These are phyloP conservation scores for Chionis minor DNA, from an alignment of 2,113 vertebrate species.

Conservation along the genomic window DNA sequence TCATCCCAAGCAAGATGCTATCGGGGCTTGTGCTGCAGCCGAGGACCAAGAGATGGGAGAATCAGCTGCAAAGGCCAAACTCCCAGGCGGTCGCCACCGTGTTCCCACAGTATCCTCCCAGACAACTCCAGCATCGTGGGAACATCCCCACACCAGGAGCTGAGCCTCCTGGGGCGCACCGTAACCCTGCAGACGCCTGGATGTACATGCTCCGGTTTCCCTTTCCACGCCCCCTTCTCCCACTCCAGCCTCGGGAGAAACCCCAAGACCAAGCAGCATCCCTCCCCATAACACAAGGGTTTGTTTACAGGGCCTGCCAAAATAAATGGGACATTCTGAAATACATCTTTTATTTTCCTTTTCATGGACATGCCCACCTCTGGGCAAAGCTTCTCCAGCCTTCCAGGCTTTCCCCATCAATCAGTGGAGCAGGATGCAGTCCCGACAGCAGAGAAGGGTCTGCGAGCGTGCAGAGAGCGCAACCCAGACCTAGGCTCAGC, in stretches of 20 bases:
- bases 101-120: background rate
- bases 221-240: accelerated
- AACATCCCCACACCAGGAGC: background rate
- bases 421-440: background rate
- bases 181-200: accelerated
- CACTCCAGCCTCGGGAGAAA: background rate
- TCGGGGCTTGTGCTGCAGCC: accelerated
- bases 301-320: background rate
- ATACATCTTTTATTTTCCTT: background rate
- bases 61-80: background rate
- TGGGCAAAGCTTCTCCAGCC: background rate
- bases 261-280: accelerated
- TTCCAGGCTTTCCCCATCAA: accelerated
- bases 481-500: background rate
- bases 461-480: accelerated
- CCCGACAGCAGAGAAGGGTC: accelerated
- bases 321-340: background rate
- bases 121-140: accelerated
- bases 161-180: accelerated
- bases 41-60: background rate
- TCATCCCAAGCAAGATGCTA: background rate
- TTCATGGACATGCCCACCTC: background rate
- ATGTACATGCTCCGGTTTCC: background rate
- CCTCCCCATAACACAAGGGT: accelerated
- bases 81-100: background rate